phyloP scores from a whole-genome alignment of 2,888 invertebrate species.

The Orthosia incerta region DNA sequence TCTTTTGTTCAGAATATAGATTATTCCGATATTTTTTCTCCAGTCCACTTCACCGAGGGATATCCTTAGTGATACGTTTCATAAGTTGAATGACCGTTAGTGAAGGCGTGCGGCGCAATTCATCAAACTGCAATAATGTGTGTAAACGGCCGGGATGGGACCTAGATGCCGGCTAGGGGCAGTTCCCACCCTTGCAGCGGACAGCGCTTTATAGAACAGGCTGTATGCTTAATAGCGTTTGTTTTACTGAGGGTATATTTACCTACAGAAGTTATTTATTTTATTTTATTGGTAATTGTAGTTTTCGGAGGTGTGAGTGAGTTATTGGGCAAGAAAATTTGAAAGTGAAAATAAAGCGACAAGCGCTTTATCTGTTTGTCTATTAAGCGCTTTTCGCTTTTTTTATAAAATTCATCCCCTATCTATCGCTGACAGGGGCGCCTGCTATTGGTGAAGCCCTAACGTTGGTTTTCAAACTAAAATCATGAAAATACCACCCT shows the following conservation, averaged over 20 bases:
- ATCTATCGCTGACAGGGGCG: conserved; percentile 81
- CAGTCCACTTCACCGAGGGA: conserved; percentile 29
- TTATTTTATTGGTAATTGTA: background rate
- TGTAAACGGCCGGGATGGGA: conserved; percentile 82
- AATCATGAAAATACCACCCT: conserved; percentile 85
- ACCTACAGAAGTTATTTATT: background rate
- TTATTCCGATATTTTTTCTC: conserved; percentile 30
- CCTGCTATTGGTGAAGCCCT: conserved; percentile 81
- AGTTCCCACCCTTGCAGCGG: conserved; percentile 68
- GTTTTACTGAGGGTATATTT: background rate
- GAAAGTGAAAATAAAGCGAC: background rate
- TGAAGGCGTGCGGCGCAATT: conserved; percentile 78
- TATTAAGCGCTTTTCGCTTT: conserved; percentile 85
- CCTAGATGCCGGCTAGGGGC: conserved; percentile 83
- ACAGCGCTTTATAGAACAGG: conserved; percentile 78
- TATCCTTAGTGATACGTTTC: conserved; percentile 57
- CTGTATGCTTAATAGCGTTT: conserved; percentile 6
- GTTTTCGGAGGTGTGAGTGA: background rate
- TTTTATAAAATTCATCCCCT: conserved; percentile 79
- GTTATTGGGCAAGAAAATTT: background rate
- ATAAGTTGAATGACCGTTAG: conserved; percentile 83
- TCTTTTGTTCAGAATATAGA: conserved; percentile 27
- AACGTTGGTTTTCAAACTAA: conserved; percentile 80
- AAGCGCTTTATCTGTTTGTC: conserved; percentile 65
- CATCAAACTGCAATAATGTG: conserved; percentile 88